Conservation (phyloP, 2,113 vertebrate species). For the Heptranchias perlo region DNA sequence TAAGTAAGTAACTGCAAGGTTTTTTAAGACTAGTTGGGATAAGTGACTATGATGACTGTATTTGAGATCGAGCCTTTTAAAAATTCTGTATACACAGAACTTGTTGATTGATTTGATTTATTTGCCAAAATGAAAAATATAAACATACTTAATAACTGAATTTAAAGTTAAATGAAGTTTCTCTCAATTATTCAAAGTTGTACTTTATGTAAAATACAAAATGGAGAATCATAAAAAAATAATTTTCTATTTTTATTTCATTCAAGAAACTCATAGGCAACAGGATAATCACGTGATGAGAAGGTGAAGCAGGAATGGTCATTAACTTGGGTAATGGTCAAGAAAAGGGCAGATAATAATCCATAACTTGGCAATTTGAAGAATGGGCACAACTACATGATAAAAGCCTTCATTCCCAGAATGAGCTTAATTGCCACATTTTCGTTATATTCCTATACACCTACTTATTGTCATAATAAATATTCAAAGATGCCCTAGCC, state of each 20-base stretch:
- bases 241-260: neutral
- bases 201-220: neutral
- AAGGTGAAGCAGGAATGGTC: neutral
- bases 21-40: neutral
- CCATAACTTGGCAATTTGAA: neutral
- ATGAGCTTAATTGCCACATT: neutral
- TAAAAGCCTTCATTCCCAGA: neutral
- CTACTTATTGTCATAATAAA: neutral
- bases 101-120: neutral
- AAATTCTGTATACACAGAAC: neutral
- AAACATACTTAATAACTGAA: neutral
- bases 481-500: neutral
- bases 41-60: neutral
- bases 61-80: neutral
- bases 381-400: neutral
- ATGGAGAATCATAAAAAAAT: neutral
- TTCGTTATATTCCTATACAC: neutral
- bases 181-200: neutral
- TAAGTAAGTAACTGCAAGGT: neutral
- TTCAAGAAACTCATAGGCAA: neutral
- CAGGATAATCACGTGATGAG: neutral
- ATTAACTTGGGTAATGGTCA: neutral
- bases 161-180: neutral
- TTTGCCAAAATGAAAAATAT: neutral
- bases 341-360: neutral